Conservation (phyloP, 2,113 vertebrate species). For the Neoarius graeffei region DNA sequence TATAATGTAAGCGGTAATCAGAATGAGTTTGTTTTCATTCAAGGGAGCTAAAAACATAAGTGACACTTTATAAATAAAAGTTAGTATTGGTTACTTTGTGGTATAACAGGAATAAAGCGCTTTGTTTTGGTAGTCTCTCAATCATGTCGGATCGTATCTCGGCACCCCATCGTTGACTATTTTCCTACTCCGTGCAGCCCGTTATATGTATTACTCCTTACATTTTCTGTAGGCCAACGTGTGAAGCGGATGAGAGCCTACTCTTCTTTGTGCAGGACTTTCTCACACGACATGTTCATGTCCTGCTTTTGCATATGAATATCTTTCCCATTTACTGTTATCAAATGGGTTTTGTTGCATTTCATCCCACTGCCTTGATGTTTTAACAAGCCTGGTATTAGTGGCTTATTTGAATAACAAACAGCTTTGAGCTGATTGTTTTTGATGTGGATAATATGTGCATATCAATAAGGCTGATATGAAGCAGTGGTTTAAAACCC, state of each 20-base stretch:
- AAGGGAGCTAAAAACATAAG: background rate
- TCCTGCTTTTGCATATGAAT: conserved; percentile 31
- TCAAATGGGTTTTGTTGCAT: conserved; percentile 32
- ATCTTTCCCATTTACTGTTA: background rate
- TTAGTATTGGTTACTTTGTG: background rate
- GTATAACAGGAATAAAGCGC: background rate
- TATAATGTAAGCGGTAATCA: background rate
- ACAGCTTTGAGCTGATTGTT: conserved; percentile 43
- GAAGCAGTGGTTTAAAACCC: background rate
- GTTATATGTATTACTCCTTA: background rate
- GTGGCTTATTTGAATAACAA: conserved; percentile 55
- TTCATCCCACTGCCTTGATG: conserved; percentile 45
- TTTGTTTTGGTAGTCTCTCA: background rate
- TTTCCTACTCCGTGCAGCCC: background rate
- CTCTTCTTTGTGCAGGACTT: background rate
- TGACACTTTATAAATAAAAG: too few relatives aligned
- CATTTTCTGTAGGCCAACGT: too few relatives aligned
- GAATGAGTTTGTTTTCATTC: background rate
- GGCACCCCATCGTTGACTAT: background rate
- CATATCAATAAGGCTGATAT: conserved; percentile 36
- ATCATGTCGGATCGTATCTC: background rate
- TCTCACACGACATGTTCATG: background rate
- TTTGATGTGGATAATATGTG: conserved; percentile 45
- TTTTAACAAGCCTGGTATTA: conserved; percentile 50
- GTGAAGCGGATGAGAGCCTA: background rate